A percentile compares a stretch with the other conserved stretches of the same genome.
These are phyloP conservation scores for Rhinopomastus cyanomelas DNA, from an alignment of 2,113 vertebrate genomes.

Conservation along the genomic window DNA sequence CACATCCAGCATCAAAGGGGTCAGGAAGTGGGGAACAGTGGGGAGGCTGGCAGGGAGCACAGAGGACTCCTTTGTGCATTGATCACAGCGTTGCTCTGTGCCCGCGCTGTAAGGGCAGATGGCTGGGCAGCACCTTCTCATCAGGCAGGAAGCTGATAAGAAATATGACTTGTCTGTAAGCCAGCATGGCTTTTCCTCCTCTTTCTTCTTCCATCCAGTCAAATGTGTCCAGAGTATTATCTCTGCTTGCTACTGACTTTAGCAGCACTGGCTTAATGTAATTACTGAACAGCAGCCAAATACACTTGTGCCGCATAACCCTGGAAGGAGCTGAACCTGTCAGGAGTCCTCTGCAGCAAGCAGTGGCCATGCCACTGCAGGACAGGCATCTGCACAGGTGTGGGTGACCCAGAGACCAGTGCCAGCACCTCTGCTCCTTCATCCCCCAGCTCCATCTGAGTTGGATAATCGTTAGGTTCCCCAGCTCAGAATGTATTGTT, in stretches of 20 bases:
- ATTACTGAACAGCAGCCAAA: conserved; percentile 63
- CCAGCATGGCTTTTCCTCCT: conserved; percentile 56
- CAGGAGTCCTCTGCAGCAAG: neutral
- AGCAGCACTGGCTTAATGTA: conserved; percentile 54
- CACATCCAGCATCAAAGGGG: conserved; percentile 16
- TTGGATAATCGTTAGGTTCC: accelerated
- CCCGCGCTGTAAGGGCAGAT: conserved; percentile 7
- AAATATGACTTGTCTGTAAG: conserved; percentile 67
- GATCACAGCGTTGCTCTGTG: conserved; percentile 34
- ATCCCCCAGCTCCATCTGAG: neutral
- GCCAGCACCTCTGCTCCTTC: neutral
- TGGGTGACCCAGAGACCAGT: neutral
- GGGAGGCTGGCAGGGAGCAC: conserved; percentile 27
- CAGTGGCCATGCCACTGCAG: accelerated
- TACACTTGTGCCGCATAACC: neutral
- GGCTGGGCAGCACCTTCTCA: conserved; percentile 60
- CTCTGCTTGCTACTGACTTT: conserved; percentile 51
- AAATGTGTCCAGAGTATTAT: conserved; percentile 53
- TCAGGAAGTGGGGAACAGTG: neutral
- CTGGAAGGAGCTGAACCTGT: neutral
- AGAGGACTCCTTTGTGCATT: conserved; percentile 40
- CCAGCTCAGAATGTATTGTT: accelerated
- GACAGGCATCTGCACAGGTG: neutral
- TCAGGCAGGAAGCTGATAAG: conserved; percentile 64
- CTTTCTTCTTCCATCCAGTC: conserved; percentile 58